A percentile compares a stretch with the other conserved stretches of the same genome.
Conservation (phyloP, 2,113 vertebrate genomes). For the Nasalis larvatus region DNA sequence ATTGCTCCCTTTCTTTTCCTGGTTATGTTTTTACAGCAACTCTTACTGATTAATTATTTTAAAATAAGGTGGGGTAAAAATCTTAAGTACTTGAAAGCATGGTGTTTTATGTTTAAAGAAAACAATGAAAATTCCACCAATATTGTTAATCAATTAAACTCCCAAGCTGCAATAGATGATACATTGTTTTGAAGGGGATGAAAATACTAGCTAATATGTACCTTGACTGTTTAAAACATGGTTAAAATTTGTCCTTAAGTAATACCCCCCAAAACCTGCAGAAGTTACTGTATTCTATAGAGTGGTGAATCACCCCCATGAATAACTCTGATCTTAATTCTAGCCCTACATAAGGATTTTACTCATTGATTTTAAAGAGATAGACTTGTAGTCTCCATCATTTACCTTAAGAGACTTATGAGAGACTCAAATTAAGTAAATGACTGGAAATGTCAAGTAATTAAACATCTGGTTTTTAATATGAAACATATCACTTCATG, state of each 20-base stretch:
- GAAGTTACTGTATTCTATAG: background rate
- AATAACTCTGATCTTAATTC: background rate
- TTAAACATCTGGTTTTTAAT: conserved; percentile 68
- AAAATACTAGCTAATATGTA: background rate
- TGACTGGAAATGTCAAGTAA: conserved; percentile 56
- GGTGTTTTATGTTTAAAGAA: background rate
- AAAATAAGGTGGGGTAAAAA: background rate
- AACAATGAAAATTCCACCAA: background rate
- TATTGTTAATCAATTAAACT: background rate
- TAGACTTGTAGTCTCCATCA: background rate
- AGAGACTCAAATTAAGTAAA: conserved; percentile 57
- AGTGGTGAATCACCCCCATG: background rate
- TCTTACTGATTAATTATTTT: background rate
- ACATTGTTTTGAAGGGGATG: background rate
- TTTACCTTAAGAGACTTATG: conserved; percentile 29
- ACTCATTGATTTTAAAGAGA: background rate
- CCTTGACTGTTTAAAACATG: background rate
- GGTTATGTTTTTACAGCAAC: background rate
- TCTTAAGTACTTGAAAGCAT: background rate
- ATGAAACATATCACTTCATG: conserved; percentile 35
- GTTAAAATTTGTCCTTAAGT: background rate
- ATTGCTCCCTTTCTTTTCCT: background rate
- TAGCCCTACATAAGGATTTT: background rate
- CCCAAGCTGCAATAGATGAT: background rate
- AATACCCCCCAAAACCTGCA: background rate